Evolutionary conservation across 1,140 invertebrate genomes (phyloP).

Genomic region (Brachystomella parvula): DNA sequence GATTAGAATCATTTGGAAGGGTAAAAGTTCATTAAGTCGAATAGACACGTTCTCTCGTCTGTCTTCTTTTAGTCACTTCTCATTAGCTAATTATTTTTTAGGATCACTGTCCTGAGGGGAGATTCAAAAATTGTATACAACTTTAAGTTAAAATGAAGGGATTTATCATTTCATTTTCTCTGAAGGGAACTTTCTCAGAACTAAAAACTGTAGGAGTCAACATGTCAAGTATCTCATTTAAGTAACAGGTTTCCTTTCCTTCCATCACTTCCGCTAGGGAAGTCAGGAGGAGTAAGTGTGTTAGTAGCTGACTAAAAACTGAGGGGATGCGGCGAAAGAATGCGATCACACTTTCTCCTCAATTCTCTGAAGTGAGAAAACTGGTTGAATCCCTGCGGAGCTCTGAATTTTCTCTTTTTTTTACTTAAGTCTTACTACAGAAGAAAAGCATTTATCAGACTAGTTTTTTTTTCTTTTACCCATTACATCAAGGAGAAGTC

Average conservation of each 20-base stretch:
- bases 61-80: no score
- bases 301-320: background rate
- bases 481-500: slow-evolving; percentile 33
- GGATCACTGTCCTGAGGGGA: no score
- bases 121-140: no score
- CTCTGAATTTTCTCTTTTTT: slow-evolving; percentile 4
- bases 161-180: no score
- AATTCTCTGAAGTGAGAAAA: background rate
- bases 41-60: no score
- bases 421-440: slow-evolving; percentile 11
- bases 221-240: slow-evolving; percentile 37
- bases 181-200: no score
- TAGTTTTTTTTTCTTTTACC: slow-evolving; percentile 19
- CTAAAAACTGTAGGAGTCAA: no score
- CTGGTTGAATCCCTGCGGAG: slow-evolving; percentile 25
- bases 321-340: background rate
- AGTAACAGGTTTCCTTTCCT: slow-evolving; percentile 36
- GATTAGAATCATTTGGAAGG: no score
- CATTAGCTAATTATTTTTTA: no score
- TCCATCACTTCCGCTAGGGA: background rate
- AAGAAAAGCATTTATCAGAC: slow-evolving; percentile 38
- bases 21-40: no score
- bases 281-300: background rate
- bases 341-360: background rate
- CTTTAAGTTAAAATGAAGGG: no score